Percentiles rank a stretch among this genome's conserved stretches.
Evolutionary conservation across 2,797 vertebrate genomes (phyloP).

Genomic region (Brotula barbata): DNA sequence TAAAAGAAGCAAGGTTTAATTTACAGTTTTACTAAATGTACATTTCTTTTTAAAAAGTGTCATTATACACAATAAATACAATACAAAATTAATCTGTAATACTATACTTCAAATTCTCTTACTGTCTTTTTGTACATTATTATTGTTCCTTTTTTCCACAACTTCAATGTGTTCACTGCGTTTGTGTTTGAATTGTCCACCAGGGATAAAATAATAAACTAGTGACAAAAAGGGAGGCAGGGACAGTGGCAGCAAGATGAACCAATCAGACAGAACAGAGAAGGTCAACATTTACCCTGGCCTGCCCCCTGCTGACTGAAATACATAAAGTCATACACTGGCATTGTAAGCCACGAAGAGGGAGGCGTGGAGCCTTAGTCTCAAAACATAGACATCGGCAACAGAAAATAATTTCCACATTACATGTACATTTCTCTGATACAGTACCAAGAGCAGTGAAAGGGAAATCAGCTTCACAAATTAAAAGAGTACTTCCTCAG

Average conservation of each 20-base stretch:
- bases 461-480: conserved; percentile 23
- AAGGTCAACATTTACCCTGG: conserved; percentile 44
- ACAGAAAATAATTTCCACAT: conserved; percentile 30
- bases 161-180: conserved; percentile 78
- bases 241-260: conserved; percentile 42
- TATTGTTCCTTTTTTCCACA: conserved; percentile 80
- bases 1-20: conserved; percentile 97
- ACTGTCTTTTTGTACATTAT: conserved; percentile 83
- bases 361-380: conserved; percentile 6
- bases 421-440: conserved; percentile 39
- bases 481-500: background rate
- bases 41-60: conserved; percentile 96
- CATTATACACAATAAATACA: conserved; percentile 99
- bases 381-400: conserved; percentile 35
- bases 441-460: conserved; percentile 28
- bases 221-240: conserved; percentile 41
- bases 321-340: conserved; percentile 49
- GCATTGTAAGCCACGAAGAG: conserved; percentile 9
- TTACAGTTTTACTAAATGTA: conserved; percentile 99
- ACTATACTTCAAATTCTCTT: conserved; percentile 93
- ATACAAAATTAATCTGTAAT: conserved; percentile 99
- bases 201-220: conserved; percentile 42
- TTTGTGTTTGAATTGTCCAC: conserved; percentile 80
- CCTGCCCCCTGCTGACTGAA: conserved; percentile 72
- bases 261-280: conserved; percentile 35